phyloP scores from a whole-genome alignment of 2,797 vertebrate genomes.

The Erpetoichthys calabaricus region DNA sequence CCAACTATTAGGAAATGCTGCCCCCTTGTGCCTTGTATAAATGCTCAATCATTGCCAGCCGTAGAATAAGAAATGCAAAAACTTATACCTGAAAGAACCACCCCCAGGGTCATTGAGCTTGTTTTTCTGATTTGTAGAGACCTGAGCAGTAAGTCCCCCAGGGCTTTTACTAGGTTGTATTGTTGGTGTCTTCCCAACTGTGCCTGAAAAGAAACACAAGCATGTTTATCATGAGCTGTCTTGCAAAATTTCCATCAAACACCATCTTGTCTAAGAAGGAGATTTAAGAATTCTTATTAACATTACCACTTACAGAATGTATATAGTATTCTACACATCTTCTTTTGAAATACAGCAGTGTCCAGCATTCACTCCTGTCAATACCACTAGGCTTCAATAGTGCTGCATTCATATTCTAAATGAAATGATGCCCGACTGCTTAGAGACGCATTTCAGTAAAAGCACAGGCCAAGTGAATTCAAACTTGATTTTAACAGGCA shows the following conservation, averaged over 20 bases:
- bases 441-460: conserved; percentile 44
- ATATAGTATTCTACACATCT: conserved; percentile 36
- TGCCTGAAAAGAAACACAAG: conserved; percentile 50
- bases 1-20: conserved; percentile 58
- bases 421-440: conserved; percentile 40
- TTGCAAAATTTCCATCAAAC: conserved; percentile 53
- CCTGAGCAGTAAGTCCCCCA: conserved; percentile 55
- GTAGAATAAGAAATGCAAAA: conserved; percentile 7
- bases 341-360: conserved; percentile 18
- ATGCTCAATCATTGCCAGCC: conserved; percentile 7
- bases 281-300: conserved; percentile 43
- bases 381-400: conserved; percentile 44
- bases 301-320: conserved; percentile 4
- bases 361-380: conserved; percentile 37
- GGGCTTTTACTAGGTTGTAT: conserved; percentile 58
- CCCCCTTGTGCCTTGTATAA: conserved; percentile 61
- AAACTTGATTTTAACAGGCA: conserved; percentile 65
- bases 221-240: conserved; percentile 57
- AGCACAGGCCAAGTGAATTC: conserved; percentile 55
- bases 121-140: conserved; percentile 74
- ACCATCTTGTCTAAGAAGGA: conserved; percentile 51
- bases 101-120: conserved; percentile 70
- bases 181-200: conserved; percentile 55
- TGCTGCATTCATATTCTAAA: conserved; percentile 41
- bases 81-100: conserved; percentile 67